phyloP scores from a whole-genome alignment of 2,113 vertebrate species.

The Coturnix japonica region DNA sequence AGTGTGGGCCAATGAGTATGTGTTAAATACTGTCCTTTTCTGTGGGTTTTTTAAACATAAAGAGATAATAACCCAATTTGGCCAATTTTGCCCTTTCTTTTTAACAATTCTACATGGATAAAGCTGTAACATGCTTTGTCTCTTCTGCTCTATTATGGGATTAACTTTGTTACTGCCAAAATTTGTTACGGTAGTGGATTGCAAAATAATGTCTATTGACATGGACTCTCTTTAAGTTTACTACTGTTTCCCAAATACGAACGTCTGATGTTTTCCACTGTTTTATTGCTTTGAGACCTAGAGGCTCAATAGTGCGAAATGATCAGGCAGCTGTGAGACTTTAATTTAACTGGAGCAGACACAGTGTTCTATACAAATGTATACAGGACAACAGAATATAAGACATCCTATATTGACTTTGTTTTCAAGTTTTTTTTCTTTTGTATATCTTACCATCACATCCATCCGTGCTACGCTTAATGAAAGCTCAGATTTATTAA shows the following conservation, averaged over 20 bases:
- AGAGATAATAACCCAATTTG: not conserved
- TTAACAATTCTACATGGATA: not conserved
- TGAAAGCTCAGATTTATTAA: not conserved
- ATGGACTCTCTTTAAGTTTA: not conserved
- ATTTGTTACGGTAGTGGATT: not conserved
- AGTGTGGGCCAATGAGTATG: not conserved
- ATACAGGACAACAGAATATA: not conserved
- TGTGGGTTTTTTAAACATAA: not conserved
- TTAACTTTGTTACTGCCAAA: not conserved
- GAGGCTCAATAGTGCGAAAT: not conserved
- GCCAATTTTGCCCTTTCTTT: not conserved
- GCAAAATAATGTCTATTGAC: not conserved
- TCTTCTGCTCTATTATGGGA: not conserved
- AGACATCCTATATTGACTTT: not conserved
- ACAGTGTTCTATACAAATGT: not conserved
- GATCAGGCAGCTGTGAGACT: not conserved
- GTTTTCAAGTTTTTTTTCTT: not conserved
- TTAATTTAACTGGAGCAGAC: not conserved
- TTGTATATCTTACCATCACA: not conserved
- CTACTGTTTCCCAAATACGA: not conserved
- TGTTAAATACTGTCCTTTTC: not conserved
- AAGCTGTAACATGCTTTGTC: not conserved
- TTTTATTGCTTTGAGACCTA: not conserved
- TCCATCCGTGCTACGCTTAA: not conserved
- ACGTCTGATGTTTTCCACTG: not conserved